Percentiles rank a stretch among this genome's conserved stretches.
These are phyloP conservation scores for Subacronicta megacephala DNA, from an alignment of 2,888 invertebrate species.

Conservation along the genomic window DNA sequence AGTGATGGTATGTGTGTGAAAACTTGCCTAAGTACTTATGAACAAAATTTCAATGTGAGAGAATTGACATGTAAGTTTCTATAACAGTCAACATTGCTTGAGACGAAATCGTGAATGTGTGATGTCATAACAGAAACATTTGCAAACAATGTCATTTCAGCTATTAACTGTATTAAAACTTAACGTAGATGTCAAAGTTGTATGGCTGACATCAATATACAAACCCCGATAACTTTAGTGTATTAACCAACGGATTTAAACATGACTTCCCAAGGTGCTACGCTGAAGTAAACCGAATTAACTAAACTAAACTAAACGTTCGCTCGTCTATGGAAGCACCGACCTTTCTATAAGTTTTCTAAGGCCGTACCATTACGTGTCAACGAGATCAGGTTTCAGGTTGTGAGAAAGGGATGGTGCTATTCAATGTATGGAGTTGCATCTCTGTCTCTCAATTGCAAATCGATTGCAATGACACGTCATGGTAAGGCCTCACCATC, in stretches of 20 bases:
- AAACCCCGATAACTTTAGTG: slow-evolving; percentile 18
- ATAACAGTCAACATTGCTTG: not conserved
- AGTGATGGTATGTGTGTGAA: too few species aligned
- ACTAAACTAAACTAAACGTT: slow-evolving; percentile 47
- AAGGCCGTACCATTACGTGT: too few species aligned
- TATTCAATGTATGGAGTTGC: too few species aligned
- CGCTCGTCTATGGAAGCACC: slow-evolving; percentile 15
- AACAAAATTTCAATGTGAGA: not conserved
- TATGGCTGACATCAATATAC: slow-evolving; percentile 21
- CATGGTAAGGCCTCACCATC: too few species aligned
- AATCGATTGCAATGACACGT: too few species aligned
- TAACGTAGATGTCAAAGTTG: slow-evolving; percentile 14
- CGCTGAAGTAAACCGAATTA: slow-evolving; percentile 44
- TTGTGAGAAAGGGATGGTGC: too few species aligned
- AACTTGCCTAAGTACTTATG: not conserved
- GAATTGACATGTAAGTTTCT: not conserved
- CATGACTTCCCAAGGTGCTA: slow-evolving; percentile 24
- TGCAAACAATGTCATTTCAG: slow-evolving; percentile 22
- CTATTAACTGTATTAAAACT: slow-evolving; percentile 37
- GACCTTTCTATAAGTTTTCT: too few species aligned
- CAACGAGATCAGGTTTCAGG: too few species aligned
- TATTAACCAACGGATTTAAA: slow-evolving; percentile 21
- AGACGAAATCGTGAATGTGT: not conserved
- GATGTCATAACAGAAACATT: not conserved
- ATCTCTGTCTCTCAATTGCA: too few species aligned